A percentile compares a stretch with the other conserved stretches of the same genome.
phyloP scores from a whole-genome alignment of 2,888 invertebrate genomes.

The Tortrix viridana region DNA sequence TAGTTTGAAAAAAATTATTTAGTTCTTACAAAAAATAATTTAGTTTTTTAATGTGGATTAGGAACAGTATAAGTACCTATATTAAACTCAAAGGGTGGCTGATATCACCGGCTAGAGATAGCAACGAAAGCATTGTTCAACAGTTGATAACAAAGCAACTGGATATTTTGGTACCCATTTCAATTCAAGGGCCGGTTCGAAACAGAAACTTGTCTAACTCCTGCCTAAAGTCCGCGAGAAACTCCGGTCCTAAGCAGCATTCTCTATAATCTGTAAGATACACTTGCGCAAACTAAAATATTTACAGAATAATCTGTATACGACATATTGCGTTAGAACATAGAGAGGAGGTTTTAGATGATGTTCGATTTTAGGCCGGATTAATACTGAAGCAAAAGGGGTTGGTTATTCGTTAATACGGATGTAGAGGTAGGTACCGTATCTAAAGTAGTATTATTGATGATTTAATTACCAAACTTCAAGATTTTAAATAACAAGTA shows the following conservation, averaged over 20 bases:
- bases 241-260: conserved; percentile 71
- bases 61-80: not conserved
- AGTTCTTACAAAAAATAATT: too few relatives aligned
- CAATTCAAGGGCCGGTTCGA: conserved; percentile 76
- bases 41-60: not conserved
- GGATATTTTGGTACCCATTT: conserved; percentile 76
- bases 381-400: not conserved
- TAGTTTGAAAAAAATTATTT: too few relatives aligned
- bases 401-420: too few relatives aligned
- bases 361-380: not conserved
- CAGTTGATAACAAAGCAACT: conserved; percentile 70
- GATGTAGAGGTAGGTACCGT: too few relatives aligned
- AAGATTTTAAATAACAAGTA: too few relatives aligned
- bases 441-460: too few relatives aligned
- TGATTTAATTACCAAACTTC: too few relatives aligned
- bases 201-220: conserved; percentile 73
- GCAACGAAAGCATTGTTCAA: conserved; percentile 56
- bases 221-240: conserved; percentile 71
- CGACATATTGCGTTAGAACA: conserved; percentile 32
- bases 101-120: conserved; percentile 39
- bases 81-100: conserved; percentile 1
- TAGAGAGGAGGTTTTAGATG: conserved; percentile 14
- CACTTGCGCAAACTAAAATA: conserved; percentile 63
- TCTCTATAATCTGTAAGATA: conserved; percentile 79
- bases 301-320: conserved; percentile 42